phyloP scores from a whole-genome alignment of 2,113 vertebrate species.

The Sebastes fasciatus region DNA sequence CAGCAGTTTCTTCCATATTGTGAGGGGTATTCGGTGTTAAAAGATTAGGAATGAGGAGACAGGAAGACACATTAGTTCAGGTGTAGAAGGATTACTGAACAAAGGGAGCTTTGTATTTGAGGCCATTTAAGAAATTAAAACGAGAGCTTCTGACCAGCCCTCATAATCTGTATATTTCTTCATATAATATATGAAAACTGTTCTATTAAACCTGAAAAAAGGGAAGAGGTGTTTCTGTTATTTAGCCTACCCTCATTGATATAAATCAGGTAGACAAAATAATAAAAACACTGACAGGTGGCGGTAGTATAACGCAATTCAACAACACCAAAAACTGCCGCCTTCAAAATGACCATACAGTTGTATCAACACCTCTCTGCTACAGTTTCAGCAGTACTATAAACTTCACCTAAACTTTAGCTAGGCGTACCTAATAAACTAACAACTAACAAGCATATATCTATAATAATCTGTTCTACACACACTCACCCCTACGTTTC shows the following conservation, averaged over 20 bases:
- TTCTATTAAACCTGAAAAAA: background rate
- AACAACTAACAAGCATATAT: background rate
- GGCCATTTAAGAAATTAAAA: background rate
- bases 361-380: background rate
- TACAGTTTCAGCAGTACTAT: too few relatives aligned
- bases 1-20: background rate
- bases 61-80: background rate
- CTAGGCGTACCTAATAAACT: background rate
- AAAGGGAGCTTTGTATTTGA: background rate
- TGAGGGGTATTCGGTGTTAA: background rate
- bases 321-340: background rate
- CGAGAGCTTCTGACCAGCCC: background rate
- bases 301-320: background rate
- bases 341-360: background rate
- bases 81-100: background rate
- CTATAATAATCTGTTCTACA: background rate
- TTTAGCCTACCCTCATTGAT: background rate
- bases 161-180: background rate
- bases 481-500: conserved; percentile 84
- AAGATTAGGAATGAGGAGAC: background rate
- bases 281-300: background rate
- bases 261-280: background rate
- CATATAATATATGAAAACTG: background rate
- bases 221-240: background rate
- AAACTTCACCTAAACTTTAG: background rate